A percentile compares a stretch with the other conserved stretches of the same genome.
Evolutionary conservation across 2,113 vertebrate genomes (phyloP).

Genomic region (Oryzias curvinotus): DNA sequence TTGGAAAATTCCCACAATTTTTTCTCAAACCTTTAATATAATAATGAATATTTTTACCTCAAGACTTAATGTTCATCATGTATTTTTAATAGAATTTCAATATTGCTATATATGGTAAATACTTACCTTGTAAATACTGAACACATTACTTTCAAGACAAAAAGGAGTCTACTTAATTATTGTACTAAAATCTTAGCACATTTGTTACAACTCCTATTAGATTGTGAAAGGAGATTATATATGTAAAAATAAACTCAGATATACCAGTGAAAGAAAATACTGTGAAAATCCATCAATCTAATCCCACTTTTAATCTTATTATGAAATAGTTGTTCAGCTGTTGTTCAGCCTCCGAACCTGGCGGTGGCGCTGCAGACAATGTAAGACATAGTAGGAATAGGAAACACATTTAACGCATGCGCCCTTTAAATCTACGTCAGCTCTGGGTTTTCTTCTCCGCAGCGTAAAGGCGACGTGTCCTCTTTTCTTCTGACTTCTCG

Average conservation of each 20-base stretch:
- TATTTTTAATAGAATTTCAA: not conserved
- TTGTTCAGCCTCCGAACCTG: constrained; percentile 16
- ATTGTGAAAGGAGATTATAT: not conserved
- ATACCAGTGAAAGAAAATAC: not conserved
- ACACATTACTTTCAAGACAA: not conserved
- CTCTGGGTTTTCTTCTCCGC: constrained; percentile 16
- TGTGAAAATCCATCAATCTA: not conserved
- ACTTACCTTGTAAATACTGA: not conserved
- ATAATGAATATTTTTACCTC: not conserved
- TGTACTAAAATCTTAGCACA: not conserved
- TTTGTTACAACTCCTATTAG: not conserved
- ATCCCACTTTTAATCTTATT: no score
- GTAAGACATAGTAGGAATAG: not conserved
- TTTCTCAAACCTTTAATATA: not conserved
- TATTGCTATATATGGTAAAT: not conserved
- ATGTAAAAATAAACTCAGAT: not conserved
- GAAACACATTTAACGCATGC: constrained; percentile 52
- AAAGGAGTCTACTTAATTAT: not conserved
- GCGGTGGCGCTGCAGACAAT: constrained; percentile 22
- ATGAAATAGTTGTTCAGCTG: no score
- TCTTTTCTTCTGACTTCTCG: constrained; percentile 3
- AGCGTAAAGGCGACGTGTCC: constrained; percentile 67
- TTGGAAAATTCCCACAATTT: not conserved
- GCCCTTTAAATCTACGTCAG: constrained; percentile 69
- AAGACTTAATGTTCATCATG: not conserved